Evolutionary conservation across 2,797 vertebrate genomes (phyloP).

Genomic region (Brachyrhaphis roseni): DNA sequence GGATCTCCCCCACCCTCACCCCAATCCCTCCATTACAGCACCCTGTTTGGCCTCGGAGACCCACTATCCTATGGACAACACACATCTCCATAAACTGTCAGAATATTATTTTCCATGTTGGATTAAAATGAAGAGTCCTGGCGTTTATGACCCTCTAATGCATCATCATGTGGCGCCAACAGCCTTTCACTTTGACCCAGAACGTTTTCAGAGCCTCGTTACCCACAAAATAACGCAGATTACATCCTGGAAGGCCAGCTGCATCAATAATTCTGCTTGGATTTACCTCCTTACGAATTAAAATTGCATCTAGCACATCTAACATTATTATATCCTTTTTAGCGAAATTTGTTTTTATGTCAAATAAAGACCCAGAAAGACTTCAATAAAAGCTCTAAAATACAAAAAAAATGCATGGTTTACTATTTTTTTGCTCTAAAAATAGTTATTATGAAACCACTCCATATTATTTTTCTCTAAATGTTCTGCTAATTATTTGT

Average conservation of each 20-base stretch:
- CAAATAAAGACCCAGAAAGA: not conserved
- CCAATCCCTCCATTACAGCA: not conserved
- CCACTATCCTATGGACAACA: not conserved
- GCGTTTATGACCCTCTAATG: not conserved
- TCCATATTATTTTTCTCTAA: not conserved
- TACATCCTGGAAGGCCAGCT: not conserved
- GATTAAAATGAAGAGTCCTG: not conserved
- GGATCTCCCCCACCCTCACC: too few relatives aligned
- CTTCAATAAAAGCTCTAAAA: not conserved
- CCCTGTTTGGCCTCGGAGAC: not conserved
- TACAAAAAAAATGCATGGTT: not conserved
- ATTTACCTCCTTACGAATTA: not conserved
- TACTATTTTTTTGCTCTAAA: not conserved
- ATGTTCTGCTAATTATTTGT: not conserved
- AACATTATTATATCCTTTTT: not conserved
- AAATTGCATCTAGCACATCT: not conserved
- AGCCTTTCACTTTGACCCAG: not conserved
- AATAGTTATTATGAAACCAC: not conserved
- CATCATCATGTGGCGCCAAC: not conserved
- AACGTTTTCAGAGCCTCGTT: not conserved
- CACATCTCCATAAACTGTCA: not conserved
- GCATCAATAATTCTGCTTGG: not conserved
- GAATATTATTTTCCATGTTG: not conserved
- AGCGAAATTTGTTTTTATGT: not conserved
- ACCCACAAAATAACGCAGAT: not conserved